Percentiles rank a stretch among this genome's conserved stretches.
phyloP scores from a whole-genome alignment of 2,888 invertebrate genomes.

The Lomographa bimaculata region DNA sequence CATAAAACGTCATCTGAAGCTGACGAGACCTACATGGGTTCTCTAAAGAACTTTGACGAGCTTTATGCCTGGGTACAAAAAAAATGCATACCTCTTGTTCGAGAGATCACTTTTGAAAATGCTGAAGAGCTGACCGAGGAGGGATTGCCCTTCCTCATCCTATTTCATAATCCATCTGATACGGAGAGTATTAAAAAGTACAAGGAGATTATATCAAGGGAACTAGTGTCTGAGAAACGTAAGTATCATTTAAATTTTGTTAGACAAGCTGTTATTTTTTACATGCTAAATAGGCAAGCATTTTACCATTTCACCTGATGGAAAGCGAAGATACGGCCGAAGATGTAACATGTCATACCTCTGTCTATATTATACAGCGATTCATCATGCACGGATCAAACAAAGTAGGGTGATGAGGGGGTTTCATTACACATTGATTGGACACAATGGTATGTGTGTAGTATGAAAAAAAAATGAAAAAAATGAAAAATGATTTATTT shows the following conservation, averaged over 20 bases:
- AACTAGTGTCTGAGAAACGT: constrained; percentile 96
- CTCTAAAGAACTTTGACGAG: constrained; percentile 90
- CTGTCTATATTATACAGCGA: too few relatives aligned
- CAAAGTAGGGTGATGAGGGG: too few relatives aligned
- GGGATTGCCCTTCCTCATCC: constrained; percentile 98
- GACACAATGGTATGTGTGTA: too few relatives aligned
- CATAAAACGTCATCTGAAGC: constrained; percentile 90
- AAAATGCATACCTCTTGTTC: constrained; percentile 97
- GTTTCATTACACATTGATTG: too few relatives aligned
- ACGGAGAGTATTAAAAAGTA: constrained; percentile 92
- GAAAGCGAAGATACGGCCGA: too few relatives aligned
- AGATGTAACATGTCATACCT: too few relatives aligned
- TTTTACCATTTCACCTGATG: too few relatives aligned
- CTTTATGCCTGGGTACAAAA: constrained; percentile 95
- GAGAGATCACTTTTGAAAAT: constrained; percentile 99
- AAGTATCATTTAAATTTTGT: constrained; percentile 65
- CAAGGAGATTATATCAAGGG: constrained; percentile 89
- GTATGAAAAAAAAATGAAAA: too few relatives aligned
- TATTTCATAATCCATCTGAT: constrained; percentile 95
- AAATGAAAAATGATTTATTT: too few relatives aligned
- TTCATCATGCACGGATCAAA: too few relatives aligned
- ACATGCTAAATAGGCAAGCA: too few relatives aligned
- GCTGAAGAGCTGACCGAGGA: constrained; percentile 99
- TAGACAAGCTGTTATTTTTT: too few relatives aligned
- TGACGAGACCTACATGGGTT: constrained; percentile 93